phyloP scores from a whole-genome alignment of 2,888 invertebrate species.

The Helleia helle region DNA sequence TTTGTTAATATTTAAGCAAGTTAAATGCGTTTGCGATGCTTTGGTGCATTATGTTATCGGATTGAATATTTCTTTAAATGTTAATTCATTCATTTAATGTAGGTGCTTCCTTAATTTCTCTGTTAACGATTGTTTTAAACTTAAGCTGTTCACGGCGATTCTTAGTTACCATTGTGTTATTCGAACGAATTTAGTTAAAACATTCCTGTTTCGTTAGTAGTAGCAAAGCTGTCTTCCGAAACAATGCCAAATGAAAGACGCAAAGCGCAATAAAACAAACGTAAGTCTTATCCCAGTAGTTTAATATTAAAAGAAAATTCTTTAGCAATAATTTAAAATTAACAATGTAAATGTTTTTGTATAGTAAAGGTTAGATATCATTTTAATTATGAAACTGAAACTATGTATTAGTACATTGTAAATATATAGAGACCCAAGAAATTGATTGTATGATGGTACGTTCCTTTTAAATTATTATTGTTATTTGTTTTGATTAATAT shows the following conservation, averaged over 20 bases:
- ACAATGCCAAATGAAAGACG: conserved; percentile 71
- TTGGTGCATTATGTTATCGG: background rate
- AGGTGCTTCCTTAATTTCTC: conserved; percentile 70
- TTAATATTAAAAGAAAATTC: conserved; percentile 67
- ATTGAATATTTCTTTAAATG: background rate
- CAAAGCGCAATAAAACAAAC: conserved; percentile 65
- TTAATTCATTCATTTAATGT: conserved; percentile 35
- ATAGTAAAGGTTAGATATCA: conserved; percentile 56
- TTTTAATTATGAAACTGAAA: no score
- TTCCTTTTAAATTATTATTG: conserved; percentile 35
- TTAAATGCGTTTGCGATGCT: conserved; percentile 1
- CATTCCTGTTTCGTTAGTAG: conserved; percentile 71
- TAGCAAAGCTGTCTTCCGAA: conserved; percentile 73
- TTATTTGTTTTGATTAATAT: conserved; percentile 12
- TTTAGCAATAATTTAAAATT: conserved; percentile 69
- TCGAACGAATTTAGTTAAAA: conserved; percentile 69
- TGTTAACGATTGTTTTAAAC: conserved; percentile 65
- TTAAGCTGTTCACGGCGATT: conserved; percentile 51
- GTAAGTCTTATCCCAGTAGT: conserved; percentile 55
- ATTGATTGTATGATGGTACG: conserved; percentile 30
- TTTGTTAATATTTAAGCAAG: background rate
- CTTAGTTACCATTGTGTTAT: conserved; percentile 68
- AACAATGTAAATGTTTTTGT: conserved; percentile 70
- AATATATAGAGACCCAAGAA: conserved; percentile 36
- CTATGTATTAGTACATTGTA: conserved; percentile 15